phyloP scores from a whole-genome alignment of 2,113 vertebrate species.

The Pleuronectes platessa region DNA sequence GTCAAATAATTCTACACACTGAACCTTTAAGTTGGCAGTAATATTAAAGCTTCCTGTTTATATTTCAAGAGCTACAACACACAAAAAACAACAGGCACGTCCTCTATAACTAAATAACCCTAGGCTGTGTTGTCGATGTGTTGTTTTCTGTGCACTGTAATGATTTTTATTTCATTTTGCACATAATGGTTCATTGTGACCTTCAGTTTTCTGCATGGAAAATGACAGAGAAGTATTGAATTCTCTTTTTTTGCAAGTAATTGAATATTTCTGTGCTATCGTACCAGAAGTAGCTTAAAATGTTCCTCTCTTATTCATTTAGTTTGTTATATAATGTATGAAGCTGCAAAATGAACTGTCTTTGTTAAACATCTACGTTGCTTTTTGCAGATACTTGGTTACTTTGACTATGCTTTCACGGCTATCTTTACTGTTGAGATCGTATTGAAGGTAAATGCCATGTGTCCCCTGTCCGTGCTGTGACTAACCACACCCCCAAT shows the following conservation, averaged over 20 bases:
- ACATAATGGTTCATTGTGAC: not conserved
- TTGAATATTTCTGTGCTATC: slow-evolving; percentile 1
- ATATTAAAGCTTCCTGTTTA: slow-evolving; percentile 14
- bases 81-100: slow-evolving; percentile 39
- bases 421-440: slow-evolving; percentile 99
- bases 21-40: not conserved
- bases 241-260: not conserved
- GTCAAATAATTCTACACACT: no score
- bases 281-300: slow-evolving; percentile 29
- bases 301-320: slow-evolving; percentile 32
- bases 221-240: not conserved
- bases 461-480: slow-evolving; percentile 81
- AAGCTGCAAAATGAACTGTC: slow-evolving; percentile 70
- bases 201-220: not conserved
- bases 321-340: slow-evolving; percentile 59
- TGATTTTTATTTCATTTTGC: not conserved
- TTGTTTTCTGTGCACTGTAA: not conserved
- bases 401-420: slow-evolving; percentile 99
- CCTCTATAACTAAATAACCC: not conserved
- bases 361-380: slow-evolving; percentile 86
- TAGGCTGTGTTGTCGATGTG: not conserved
- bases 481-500: slow-evolving; percentile 84
- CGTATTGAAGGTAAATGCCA: slow-evolving; percentile 96
- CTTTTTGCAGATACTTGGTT: slow-evolving; percentile 99
- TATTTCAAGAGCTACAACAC: slow-evolving; percentile 35